A percentile compares a stretch with the other conserved stretches of the same genome.
Evolutionary conservation across 2,797 vertebrate genomes (phyloP).

Genomic region (Trematomus bernacchii): DNA sequence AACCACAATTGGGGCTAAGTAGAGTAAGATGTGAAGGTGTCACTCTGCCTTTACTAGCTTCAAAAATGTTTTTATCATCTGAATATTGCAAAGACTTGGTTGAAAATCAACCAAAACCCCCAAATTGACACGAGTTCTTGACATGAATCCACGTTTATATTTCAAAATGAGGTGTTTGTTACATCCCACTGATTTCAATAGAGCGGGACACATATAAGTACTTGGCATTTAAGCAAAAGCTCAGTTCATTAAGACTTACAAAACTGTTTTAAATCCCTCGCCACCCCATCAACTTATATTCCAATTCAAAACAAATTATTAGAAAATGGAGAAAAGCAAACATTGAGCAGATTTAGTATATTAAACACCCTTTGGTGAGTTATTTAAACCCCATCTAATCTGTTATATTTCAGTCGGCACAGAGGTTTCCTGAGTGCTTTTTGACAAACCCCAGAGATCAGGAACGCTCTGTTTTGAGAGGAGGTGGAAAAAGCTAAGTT

Average conservation of each 20-base stretch:
- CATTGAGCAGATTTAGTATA: not conserved
- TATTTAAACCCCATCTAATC: not conserved
- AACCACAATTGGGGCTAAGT: no score
- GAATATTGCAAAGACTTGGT: no score
- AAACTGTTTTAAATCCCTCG: not conserved
- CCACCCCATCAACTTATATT: not conserved
- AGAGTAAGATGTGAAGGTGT: no score
- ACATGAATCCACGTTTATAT: no score
- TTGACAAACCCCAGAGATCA: constrained; percentile 20
- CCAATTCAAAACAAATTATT: not conserved
- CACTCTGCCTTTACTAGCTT: no score
- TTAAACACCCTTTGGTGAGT: not conserved
- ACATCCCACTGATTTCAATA: not conserved
- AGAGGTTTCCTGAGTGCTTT: constrained; percentile 19
- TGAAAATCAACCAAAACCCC: no score
- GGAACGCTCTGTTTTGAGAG: not conserved
- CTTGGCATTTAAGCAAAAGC: constrained; percentile 4
- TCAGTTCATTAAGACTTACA: not conserved
- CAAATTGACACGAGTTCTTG: no score
- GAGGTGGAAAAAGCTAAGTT: not conserved
- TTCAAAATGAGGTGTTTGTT: no score
- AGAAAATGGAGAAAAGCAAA: not conserved
- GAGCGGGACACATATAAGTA: not conserved
- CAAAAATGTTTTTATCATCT: no score
- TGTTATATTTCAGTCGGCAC: constrained; percentile 8